A percentile compares a stretch with the other conserved stretches of the same genome.
These are phyloP conservation scores for Esperia sulphurella DNA, from an alignment of 2,888 invertebrate species.

Conservation along the genomic window DNA sequence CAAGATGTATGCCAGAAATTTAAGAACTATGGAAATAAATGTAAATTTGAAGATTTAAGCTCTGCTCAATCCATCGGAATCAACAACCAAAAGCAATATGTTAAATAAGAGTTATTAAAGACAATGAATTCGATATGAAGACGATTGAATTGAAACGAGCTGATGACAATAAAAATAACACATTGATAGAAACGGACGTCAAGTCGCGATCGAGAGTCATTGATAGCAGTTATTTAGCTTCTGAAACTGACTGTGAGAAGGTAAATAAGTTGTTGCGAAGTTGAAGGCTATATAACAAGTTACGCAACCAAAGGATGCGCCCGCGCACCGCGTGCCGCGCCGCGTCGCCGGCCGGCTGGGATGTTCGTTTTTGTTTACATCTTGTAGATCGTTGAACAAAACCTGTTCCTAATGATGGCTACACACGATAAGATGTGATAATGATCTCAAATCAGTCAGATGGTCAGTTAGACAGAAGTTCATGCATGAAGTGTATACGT, in stretches of 20 bases:
- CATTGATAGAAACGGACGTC: neutral
- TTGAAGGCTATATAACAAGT: neutral
- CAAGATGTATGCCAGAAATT: too few species aligned
- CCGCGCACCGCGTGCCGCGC: neutral
- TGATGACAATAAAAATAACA: too few species aligned
- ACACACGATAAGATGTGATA: neutral
- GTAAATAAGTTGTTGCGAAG: neutral
- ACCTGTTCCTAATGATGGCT: neutral
- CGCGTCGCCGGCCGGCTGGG: neutral
- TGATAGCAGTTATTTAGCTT: neutral
- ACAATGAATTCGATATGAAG: too few species aligned
- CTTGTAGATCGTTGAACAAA: neutral
- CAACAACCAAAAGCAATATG: too few species aligned
- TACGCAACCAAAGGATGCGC: neutral
- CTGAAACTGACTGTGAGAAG: neutral
- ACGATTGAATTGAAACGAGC: too few species aligned
- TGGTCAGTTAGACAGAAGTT: too few species aligned
- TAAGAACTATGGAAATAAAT: too few species aligned
- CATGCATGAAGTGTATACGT: too few species aligned
- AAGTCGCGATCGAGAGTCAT: neutral
- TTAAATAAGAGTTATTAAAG: too few species aligned
- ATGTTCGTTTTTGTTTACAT: constrained; percentile 3
- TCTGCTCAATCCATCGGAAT: too few species aligned
- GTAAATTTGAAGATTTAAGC: too few species aligned
- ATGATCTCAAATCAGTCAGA: neutral